Base-by-base conservation (phyloP, 1,140 invertebrate species). In the Drosophila truncata region DNA sequence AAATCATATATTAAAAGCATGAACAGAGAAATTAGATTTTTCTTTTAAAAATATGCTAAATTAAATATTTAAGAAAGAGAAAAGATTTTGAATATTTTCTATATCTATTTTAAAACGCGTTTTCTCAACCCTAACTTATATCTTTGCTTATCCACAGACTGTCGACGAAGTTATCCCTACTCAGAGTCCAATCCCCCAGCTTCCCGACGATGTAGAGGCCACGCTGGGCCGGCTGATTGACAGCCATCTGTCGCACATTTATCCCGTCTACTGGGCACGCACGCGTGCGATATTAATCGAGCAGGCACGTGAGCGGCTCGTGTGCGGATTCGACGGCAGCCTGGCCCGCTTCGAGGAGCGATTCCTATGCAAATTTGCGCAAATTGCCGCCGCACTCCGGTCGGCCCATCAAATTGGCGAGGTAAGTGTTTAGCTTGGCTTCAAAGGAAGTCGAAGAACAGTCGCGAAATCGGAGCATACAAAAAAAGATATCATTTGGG, bases 231-330 rank as follows among this genome's bases (percentile, higher is more conserved):
- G 60, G 18, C 83, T 96, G 69, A 95, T 96, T 60, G 94, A 95
- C 71, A 94, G 92, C 73, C 94, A 95, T 91, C 94, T 96, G 73
- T 95, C 94, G 39, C 93, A 93, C 65, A 94, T 95, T 88, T 95
- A 95, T 91, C 91, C 93, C 66, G 92, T 94, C 78, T 90, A 88
- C 85, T 94, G 93, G 58, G 93, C 94, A 67, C 93, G 93, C 71
- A 95, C 95, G 52, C 93, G 94, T 91, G 93, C 94, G 82, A 94
- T 94, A 79, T 92, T 96, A 84, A 94, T 95, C 67, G 93, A 95
- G 57, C 95, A 96, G 92, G 95, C 95, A 47, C 94, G 95, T 70
- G 95, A 96, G 91, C 93, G 95, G 52, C 94, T 96, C 70, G 94
- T 95, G 31, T 95, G 94, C 84, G 94, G 94, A 75, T 96, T 95